Conservation (phyloP, 2,113 vertebrate genomes). For the Notechis scutatus region DNA sequence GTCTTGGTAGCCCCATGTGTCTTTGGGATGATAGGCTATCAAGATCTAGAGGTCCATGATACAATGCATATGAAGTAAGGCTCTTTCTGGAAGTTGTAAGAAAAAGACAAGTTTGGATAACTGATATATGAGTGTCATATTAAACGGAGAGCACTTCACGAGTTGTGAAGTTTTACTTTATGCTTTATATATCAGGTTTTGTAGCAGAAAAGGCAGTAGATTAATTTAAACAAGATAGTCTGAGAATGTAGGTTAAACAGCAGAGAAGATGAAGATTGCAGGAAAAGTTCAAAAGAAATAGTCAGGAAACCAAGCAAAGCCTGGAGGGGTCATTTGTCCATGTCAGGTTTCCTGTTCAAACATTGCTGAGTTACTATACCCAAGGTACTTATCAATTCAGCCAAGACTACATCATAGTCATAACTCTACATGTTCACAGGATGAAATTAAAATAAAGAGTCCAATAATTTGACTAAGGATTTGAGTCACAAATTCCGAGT, state of each 20-base stretch:
- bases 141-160: background rate
- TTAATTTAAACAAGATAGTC: background rate
- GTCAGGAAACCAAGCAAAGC: background rate
- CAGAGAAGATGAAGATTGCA: background rate
- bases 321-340: background rate
- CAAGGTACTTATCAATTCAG: background rate
- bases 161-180: background rate
- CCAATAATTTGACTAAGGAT: background rate
- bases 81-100: background rate
- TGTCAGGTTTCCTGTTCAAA: background rate
- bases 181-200: background rate
- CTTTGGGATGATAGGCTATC: background rate
- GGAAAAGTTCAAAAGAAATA: background rate
- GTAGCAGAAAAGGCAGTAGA: background rate
- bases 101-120: background rate
- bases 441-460: background rate
- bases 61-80: background rate
- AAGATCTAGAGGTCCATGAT: background rate
- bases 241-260: background rate
- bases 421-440: background rate
- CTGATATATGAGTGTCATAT: no score
- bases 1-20: background rate
- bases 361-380: background rate
- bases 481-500: background rate
- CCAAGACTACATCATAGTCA: background rate